Evolutionary conservation across 1,140 invertebrate species (phyloP), one percentile per base, ranked within the genome.

Genomic region (Danaus plexippus): DNA sequence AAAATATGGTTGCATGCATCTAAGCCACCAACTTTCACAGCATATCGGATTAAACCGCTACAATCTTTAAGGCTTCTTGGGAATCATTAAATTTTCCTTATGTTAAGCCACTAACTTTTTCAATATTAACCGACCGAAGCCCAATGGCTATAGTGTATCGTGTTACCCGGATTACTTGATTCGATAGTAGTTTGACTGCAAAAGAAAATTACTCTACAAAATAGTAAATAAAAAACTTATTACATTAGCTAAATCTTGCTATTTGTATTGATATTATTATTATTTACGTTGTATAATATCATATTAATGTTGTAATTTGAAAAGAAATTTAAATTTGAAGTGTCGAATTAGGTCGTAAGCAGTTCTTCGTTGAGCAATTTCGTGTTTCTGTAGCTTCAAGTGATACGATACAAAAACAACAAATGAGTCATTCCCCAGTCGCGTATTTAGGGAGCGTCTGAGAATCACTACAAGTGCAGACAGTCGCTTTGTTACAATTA

Each of bases 391-490:
- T 32, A 32, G 22, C 22, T 32, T 32, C 22, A 32, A 32, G 22
- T 32, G 22, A 32, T 32, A 32, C 22, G 22, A 32, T 32, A 32
- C 22, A 32, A 32, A n/a, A 32, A 32, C 22, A 32, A 32, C 22
- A 32, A 61, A 56, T 83, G 78, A 83, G 62, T 81, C 77, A 78
- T 71, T 68, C 56, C 52, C 58, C 57, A 32, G 51, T 63, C 57
- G 59, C 52, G 46, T 79, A 84, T 84, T 82, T 80, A 61, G 54
- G 68, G 75, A 73, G 50, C 77, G 76, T 80, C 76, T 82, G 72
- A 52, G 71, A 70, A 75, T 80, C 66, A 73, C 61, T 71, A 67
- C 65, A 69, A 76, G 69, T 75, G 71, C 40, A 44, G 47, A 43
- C 18, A 32, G 22, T 6, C 22, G 22, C 22, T 32, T 32, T 32